These are phyloP conservation scores for Andrena flavipes DNA, from an alignment of 2,888 invertebrate genomes.

Conservation along the genomic window DNA sequence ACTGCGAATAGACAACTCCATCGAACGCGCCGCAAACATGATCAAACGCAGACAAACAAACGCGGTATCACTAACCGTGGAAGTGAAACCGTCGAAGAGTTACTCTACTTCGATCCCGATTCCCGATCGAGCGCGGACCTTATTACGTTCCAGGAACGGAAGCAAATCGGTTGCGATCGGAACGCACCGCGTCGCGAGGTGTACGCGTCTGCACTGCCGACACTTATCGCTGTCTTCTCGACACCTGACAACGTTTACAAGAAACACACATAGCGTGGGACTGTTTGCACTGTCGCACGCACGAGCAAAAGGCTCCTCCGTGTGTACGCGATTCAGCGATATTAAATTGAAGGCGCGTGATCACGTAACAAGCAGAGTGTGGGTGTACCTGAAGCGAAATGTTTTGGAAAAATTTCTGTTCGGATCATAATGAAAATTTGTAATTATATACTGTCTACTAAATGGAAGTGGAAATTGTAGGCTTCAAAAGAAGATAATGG, in stretches of 20 bases:
- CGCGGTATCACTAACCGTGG: too few species aligned
- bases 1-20: not conserved
- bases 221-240: slow-evolving; percentile 52
- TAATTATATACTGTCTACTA: too few species aligned
- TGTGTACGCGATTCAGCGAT: slow-evolving; percentile 12
- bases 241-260: slow-evolving; percentile 31
- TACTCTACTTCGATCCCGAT: not conserved
- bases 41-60: not conserved
- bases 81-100: not conserved
- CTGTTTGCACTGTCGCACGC: not conserved
- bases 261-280: slow-evolving; percentile 2
- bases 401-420: not conserved
- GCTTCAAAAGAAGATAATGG: too few species aligned
- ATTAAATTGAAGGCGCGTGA: slow-evolving; percentile 49
- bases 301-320: not conserved
- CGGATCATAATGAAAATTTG: too few species aligned
- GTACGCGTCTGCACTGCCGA: slow-evolving; percentile 42
- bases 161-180: not conserved
- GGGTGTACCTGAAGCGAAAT: slow-evolving; percentile 4
- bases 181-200: slow-evolving; percentile 15
- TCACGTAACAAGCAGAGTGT: not conserved
- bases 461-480: too few species aligned
- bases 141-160: not conserved
- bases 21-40: not conserved
- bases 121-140: not conserved